Percentiles rank a stretch among this genome's conserved stretches.
These are phyloP conservation scores for Trissolcus japonicus DNA, from an alignment of 2,888 invertebrate genomes.

Conservation along the genomic window DNA sequence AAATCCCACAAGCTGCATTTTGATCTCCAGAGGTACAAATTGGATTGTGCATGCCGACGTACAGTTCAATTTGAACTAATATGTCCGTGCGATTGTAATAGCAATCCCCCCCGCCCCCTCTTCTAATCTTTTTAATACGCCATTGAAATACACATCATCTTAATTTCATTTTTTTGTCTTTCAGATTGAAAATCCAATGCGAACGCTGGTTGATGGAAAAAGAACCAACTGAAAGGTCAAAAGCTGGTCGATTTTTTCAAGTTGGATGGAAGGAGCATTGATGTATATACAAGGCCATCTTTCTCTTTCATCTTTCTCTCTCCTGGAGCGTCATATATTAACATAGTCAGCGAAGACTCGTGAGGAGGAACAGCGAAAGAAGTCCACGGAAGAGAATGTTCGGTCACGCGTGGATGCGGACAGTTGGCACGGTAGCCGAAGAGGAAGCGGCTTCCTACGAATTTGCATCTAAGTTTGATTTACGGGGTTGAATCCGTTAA, in stretches of 20 bases:
- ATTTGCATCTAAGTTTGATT: constrained; percentile 64
- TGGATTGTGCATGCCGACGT: constrained; percentile 2
- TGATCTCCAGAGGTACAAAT: constrained; percentile 16
- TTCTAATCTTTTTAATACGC: background rate
- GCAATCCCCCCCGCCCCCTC: background rate
- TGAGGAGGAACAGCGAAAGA: constrained; percentile 56
- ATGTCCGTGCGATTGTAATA: constrained; percentile 2
- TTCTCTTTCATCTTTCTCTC: constrained; percentile 41
- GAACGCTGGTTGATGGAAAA: too few species aligned
- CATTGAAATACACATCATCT: background rate
- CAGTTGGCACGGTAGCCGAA: constrained; percentile 66
- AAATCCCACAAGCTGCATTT: constrained; percentile 24
- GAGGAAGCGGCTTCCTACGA: constrained; percentile 58
- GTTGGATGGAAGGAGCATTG: background rate
- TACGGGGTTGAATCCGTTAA: constrained; percentile 65
- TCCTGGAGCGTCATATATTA: constrained; percentile 49
- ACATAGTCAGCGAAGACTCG: constrained; percentile 53
- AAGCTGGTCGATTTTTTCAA: background rate
- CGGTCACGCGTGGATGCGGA: constrained; percentile 72
- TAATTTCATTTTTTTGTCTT: background rate
- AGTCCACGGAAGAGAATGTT: constrained; percentile 69
- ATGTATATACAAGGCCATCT: constrained; percentile 15
- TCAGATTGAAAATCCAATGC: too few species aligned
- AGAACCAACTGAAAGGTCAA: too few species aligned
- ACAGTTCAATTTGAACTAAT: constrained; percentile 11